Base-by-base conservation (phyloP, 2,888 invertebrate species). In the Ophioninae sp. region DNA sequence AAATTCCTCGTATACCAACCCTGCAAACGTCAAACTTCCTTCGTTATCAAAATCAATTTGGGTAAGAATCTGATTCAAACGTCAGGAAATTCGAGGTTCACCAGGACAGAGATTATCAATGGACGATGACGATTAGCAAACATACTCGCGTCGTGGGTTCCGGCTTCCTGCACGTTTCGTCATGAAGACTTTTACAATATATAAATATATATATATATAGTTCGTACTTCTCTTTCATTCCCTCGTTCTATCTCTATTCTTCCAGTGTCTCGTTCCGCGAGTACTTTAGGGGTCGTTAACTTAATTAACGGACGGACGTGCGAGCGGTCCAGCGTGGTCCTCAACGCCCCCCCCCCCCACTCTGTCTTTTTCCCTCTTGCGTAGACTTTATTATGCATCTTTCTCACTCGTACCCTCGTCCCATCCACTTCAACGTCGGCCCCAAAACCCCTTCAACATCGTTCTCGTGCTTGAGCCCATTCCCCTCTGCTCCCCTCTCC, bases 231-330 rank as follows among this genome's bases (percentile, higher is more conserved):
- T 80, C 80, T 83, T 77, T 80, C 68, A 77, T 83, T 80, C 75
- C 58, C 74, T 63, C 81, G 44, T 79, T 79, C 84, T 63, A 78
- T 81, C 78, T 75, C 72, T 67, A 84, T 84, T 81, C 84, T 84
- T 72, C 75, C 81, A 84, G 79, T 79, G 84, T 81, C 86, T 87
- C 87, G 87, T 89, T 89, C 87, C 87, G 86, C 86, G 86, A 86
- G 86, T 88, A 89, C 89, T 92, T 90, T 88, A 91, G 89, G 88
- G 89, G 88, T 90, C 89, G 90, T 91, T 92, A 91, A 91, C 90
- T 91, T 90, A 90, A 91, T 91, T 91, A 92, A 90, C 91, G 89
- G 85, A 88, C 88, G 88, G 88, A 89, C 88, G 88, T 90, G 88
- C 88, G 86, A 86, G 84, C 79, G 78, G 85, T 80, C 85, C 79